Conservation (phyloP, 2,888 invertebrate genomes). For the Eupithecia inturbata region DNA sequence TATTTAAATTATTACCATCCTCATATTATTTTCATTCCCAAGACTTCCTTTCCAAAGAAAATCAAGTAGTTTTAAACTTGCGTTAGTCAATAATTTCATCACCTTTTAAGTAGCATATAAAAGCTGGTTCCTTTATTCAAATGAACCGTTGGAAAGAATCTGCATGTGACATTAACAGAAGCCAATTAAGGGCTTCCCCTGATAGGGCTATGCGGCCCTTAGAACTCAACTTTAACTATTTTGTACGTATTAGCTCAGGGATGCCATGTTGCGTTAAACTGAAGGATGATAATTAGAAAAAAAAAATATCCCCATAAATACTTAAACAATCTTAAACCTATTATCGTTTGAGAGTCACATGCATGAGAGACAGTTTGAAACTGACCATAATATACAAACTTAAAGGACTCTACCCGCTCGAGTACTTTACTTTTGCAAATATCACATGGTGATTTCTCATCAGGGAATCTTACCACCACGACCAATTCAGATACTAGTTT, state of each 20-base stretch:
- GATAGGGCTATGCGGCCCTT: conserved; percentile 24
- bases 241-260: conserved; percentile 3
- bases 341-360: too few relatives aligned
- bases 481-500: background rate
- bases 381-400: too few relatives aligned
- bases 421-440: background rate
- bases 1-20: too few relatives aligned
- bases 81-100: background rate
- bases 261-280: background rate
- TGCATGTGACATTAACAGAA: conserved; percentile 54
- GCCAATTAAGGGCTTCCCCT: conserved; percentile 53
- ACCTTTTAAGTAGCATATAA: background rate
- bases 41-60: background rate
- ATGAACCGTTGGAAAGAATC: conserved; percentile 21
- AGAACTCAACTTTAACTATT: conserved; percentile 13
- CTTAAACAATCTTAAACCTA: too few relatives aligned
- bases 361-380: too few relatives aligned
- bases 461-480: background rate
- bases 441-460: background rate
- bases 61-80: background rate
- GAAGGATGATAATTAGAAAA: background rate
- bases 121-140: conserved; percentile 13
- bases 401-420: too few relatives aligned
- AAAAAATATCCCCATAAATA: too few relatives aligned
- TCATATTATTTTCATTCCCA: background rate